These are phyloP conservation scores for Heliconius ismenius DNA, from an alignment of 2,888 invertebrate species.

Conservation along the genomic window DNA sequence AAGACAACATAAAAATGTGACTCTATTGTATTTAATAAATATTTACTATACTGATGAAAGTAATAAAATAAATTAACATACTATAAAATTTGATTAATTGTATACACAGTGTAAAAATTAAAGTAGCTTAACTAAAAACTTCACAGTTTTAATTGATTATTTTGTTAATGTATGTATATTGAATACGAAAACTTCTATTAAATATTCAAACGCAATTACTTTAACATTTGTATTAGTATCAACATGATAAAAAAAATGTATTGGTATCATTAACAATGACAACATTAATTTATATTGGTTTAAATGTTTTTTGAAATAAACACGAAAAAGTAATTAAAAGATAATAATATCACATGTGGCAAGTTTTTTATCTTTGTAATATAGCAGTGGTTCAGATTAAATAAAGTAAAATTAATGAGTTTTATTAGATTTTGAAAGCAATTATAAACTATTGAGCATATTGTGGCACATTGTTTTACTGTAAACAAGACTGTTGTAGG, in stretches of 20 bases:
- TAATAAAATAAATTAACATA: background rate
- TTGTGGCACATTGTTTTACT: background rate
- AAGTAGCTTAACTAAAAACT: background rate
- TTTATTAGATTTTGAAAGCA: background rate
- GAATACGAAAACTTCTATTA: background rate
- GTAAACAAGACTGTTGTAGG: too few species aligned
- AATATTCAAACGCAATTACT: background rate
- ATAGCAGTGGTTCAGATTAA: background rate
- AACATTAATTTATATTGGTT: background rate
- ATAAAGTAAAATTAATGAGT: background rate
- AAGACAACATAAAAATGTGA: background rate
- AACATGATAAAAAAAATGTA: background rate
- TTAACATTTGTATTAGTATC: background rate
- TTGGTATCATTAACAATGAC: background rate
- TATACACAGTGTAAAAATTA: too few species aligned
- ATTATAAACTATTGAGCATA: background rate
- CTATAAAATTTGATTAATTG: background rate
- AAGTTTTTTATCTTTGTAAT: background rate
- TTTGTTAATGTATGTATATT: conserved; percentile 1
- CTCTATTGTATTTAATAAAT: background rate
- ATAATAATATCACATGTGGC: background rate
- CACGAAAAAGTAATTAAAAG: conserved; percentile 13
- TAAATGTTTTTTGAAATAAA: background rate
- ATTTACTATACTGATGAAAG: background rate
- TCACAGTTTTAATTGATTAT: background rate